Base-by-base conservation (phyloP, 2,888 invertebrate species). In the Fragum whitleyi region DNA sequence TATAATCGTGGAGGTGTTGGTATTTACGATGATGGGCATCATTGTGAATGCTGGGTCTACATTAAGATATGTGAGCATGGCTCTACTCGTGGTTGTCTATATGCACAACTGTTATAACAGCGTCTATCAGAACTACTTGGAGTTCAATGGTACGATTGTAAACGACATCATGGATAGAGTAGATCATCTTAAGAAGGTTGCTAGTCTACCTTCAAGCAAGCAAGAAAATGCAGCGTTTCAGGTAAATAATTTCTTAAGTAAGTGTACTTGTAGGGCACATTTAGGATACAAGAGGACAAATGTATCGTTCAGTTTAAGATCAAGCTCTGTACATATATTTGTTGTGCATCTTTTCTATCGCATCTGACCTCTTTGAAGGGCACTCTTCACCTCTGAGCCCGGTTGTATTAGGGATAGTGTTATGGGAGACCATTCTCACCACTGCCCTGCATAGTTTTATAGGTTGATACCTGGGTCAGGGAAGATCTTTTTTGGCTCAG, bases 91-190 rank as follows among this genome's bases (percentile, higher is more conserved):
- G 11, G 82, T 89, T 75, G 90, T 93, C n/a, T 93, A 93, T 86
- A 91, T 91, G 89, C 92, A 93, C 82, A 93, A 92, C 88, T 92
- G 92, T 76, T 93, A 93, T 85, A 91, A 91, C 85, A 93, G 93
- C 78, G 93, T 93, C 36, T 92, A 92, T 71, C 91, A 92, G 68
- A 93, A 92, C 74, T 93, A 93, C 81, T 87, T 93, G 42, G 91
- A 90, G 61, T 92, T 93, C 76, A 92, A 93, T 84, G 90, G 91
- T 62, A 89, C 91, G 6, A 88, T 93, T 39, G 90, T 93, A 21
- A 89, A 91, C 21, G 92, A 90, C 67, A 89, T 93, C 69, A 92
- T 91, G 79, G 90, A 90, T 32, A 84, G 91, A 51, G 89, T 91
- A 16, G 90, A 91, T 7, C 92, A 93, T 73, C 82, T 93, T n/a